Evolutionary conservation across 2,888 invertebrate species (phyloP), one percentile per base, ranked within the genome.

Genomic region (Lasioglossum lativentre): DNA sequence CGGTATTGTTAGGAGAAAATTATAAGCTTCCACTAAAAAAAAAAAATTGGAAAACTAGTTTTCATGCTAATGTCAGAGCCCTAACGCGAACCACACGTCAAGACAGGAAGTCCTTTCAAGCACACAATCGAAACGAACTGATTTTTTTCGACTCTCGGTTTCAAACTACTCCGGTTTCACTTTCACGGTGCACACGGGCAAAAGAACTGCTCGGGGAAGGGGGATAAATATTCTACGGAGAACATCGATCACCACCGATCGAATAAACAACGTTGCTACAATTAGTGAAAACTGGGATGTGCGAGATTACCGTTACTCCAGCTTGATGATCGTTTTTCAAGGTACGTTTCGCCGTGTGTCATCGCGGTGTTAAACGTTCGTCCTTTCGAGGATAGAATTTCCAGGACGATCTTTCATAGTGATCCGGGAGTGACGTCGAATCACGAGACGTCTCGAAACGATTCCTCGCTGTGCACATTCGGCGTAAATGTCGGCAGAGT

Each of bases 121-220:
- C 14, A 30, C 59, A 63, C 59, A 63, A 63, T 63, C 16, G 27
- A 30, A 63, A 63, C 59, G 59, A 30, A 27, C 59, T 16, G 59
- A 63, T 63, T 27, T 63, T 63, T 63, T 63, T 27, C 30, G 59
- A 63, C 59, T 63, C 59, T 63, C 59, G 59, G 59, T 63, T 63
- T 63, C 30, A 16, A 63, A 63, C 59, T 63, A 27, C 59, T 63
- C 59, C 59, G 59, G 59, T 63, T 63, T 63, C 59, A 63, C 59
- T 63, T 63, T 63, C 59, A 63, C 59, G n/a, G 59, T 63, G 4
- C 27, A 14, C 30, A 30, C 59, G 27, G 59, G 27, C 10, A 63
- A 63, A 63, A 63, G 59, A 27, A 30, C 27, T 63, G 5, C 59
- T 30, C 59, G 16, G 14, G 6, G 16, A 1, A 2, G 12, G n/a